A percentile compares a stretch with the other conserved stretches of the same genome.
Conservation (phyloP, 92 coral and sea anemone genomes). For the Blastomussa wellsi region DNA sequence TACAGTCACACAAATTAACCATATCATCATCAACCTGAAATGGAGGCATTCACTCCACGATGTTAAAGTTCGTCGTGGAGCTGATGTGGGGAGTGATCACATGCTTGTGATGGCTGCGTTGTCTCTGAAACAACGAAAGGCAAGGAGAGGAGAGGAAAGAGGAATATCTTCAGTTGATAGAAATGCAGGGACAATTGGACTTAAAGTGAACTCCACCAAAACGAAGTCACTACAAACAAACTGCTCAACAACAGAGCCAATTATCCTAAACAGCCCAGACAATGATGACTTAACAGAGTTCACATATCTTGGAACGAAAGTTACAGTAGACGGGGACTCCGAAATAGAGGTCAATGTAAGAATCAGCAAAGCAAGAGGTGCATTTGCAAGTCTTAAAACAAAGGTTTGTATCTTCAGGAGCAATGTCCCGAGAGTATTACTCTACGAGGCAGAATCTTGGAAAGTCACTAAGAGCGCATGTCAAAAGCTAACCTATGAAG, state of each 20-base stretch:
- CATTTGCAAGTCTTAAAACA: background rate
- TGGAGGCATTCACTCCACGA: background rate
- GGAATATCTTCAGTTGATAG: too few species aligned
- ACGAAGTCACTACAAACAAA: background rate
- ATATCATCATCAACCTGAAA: too few species aligned
- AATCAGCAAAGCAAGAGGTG: background rate
- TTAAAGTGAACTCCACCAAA: background rate
- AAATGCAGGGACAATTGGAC: background rate
- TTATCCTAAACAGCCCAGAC: background rate
- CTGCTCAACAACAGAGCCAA: background rate
- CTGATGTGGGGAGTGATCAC: too few species aligned
- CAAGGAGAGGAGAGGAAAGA: too few species aligned
- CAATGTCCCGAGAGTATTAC: too few species aligned
- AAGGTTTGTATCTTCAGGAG: too few species aligned
- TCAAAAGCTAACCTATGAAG: too few species aligned
- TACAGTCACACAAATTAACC: too few species aligned
- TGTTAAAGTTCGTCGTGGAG: too few species aligned
- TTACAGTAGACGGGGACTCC: background rate
- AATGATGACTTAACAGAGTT: background rate
- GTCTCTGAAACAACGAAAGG: too few species aligned
- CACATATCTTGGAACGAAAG: too few species aligned
- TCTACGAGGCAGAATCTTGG: background rate
- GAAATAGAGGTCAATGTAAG: background rate
- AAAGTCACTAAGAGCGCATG: background rate
- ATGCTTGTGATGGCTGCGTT: too few species aligned